A percentile compares a stretch with the other conserved stretches of the same genome.
phyloP scores from a whole-genome alignment of 2,888 invertebrate genomes.

The Colostygia pectinataria region DNA sequence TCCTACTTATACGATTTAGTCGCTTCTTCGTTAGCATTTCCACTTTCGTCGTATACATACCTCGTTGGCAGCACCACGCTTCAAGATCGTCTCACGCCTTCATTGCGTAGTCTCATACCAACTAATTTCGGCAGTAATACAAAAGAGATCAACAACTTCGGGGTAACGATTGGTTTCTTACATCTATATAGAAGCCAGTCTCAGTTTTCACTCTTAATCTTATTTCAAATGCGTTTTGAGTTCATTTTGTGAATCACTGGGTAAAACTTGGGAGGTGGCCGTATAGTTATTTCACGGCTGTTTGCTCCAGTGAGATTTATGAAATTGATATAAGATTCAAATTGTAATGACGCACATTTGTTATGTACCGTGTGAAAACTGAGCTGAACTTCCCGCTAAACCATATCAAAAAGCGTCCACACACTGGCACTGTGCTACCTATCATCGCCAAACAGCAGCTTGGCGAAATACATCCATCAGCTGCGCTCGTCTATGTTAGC shows the following conservation, averaged over 20 bases:
- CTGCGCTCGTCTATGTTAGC: slow-evolving; percentile 88
- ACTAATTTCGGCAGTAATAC: slow-evolving; percentile 2
- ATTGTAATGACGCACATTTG: too few species aligned
- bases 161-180: slow-evolving; percentile 40
- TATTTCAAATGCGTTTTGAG: neutral
- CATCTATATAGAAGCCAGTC: slow-evolving; percentile 1
- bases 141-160: slow-evolving; percentile 45
- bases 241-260: too few species aligned
- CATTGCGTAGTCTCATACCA: neutral
- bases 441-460: slow-evolving; percentile 78
- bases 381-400: neutral
- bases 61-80: neutral
- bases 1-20: too few species aligned
- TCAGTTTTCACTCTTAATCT: slow-evolving; percentile 10
- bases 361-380: neutral
- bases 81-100: too few species aligned
- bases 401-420: slow-evolving; percentile 14
- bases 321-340: too few species aligned
- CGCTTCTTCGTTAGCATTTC: too few species aligned
- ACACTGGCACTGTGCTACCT: slow-evolving; percentile 46
- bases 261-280: too few species aligned
- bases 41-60: too few species aligned
- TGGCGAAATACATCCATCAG: slow-evolving; percentile 86
- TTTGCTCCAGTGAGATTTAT: too few species aligned
- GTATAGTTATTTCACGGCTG: too few species aligned